Evolutionary conservation across 2,888 invertebrate genomes (phyloP).

Genomic region (Tenthredo distinguenda): DNA sequence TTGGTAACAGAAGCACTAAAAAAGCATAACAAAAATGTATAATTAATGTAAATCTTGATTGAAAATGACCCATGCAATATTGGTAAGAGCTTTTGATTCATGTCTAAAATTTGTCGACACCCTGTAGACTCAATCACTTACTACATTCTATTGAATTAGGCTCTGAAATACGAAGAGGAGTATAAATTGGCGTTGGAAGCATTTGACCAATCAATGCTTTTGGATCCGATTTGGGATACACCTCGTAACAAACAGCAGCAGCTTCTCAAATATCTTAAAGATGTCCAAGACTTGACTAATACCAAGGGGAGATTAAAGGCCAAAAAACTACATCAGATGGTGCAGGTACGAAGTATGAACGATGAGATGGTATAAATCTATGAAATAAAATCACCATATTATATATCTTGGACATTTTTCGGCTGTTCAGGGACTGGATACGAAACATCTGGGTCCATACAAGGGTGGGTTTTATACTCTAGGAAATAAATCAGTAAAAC

Average conservation of each 20-base stretch:
- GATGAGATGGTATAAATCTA: conserved; percentile 35
- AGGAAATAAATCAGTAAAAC: conserved; percentile 78
- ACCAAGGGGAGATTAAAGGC: conserved; percentile 87
- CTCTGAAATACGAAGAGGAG: conserved; percentile 89
- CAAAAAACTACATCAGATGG: conserved; percentile 85
- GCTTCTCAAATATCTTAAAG: conserved; percentile 83
- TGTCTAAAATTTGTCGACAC: neutral
- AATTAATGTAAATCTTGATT: neutral
- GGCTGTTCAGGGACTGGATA: conserved; percentile 81
- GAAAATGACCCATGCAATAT: neutral
- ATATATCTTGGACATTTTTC: conserved; percentile 11
- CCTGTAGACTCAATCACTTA: neutral
- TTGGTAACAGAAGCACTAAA: neutral
- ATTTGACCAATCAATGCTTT: conserved; percentile 83
- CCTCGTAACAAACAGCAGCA: conserved; percentile 83
- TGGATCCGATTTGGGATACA: conserved; percentile 89
- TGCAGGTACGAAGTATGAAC: conserved; percentile 79
- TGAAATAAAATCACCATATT: neutral
- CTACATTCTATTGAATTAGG: conserved; percentile 78
- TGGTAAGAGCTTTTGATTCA: neutral
- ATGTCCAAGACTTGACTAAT: conserved; percentile 83
- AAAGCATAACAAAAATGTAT: neutral
- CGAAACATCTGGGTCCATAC: conserved; percentile 86
- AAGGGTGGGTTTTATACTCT: conserved; percentile 81
- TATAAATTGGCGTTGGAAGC: conserved; percentile 86